Conservation (phyloP, 2,797 vertebrate genomes). For the Myoxocephalus aenaeus region DNA sequence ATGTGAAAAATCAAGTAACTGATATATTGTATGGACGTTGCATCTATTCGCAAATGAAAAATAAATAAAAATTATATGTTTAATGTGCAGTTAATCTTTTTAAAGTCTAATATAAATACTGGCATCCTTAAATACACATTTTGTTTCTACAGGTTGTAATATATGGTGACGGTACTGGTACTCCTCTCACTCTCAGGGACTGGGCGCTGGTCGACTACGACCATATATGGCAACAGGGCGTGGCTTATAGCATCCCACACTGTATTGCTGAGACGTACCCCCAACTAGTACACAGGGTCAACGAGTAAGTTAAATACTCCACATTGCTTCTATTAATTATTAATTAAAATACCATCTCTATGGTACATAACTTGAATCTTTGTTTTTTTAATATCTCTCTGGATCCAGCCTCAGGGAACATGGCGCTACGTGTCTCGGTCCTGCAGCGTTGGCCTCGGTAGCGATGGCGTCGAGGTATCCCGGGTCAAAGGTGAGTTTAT, state of each 20-base stretch:
- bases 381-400: not conserved
- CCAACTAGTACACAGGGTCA: conserved; percentile 68
- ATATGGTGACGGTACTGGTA: conserved; percentile 82
- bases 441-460: conserved; percentile 82
- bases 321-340: not conserved
- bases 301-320: conserved; percentile 72
- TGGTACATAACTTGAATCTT: not conserved
- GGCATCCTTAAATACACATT: not conserved
- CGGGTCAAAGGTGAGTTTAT: conserved; percentile 81
- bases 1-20: too few relatives aligned
- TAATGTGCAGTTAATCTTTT: not conserved
- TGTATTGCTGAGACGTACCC: conserved; percentile 81
- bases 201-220: conserved; percentile 83
- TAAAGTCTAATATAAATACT: not conserved
- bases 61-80: too few relatives aligned
- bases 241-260: conserved; percentile 74
- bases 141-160: conserved; percentile 78
- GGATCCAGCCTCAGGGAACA: conserved; percentile 77
- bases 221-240: conserved; percentile 76
- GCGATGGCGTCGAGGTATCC: conserved; percentile 84
- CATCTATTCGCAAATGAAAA: too few relatives aligned
- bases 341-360: not conserved
- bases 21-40: too few relatives aligned
- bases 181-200: conserved; percentile 78
- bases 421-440: conserved; percentile 84